These are phyloP conservation scores for Hyppa rectilinea DNA, from an alignment of 2,888 invertebrate species.

Conservation along the genomic window DNA sequence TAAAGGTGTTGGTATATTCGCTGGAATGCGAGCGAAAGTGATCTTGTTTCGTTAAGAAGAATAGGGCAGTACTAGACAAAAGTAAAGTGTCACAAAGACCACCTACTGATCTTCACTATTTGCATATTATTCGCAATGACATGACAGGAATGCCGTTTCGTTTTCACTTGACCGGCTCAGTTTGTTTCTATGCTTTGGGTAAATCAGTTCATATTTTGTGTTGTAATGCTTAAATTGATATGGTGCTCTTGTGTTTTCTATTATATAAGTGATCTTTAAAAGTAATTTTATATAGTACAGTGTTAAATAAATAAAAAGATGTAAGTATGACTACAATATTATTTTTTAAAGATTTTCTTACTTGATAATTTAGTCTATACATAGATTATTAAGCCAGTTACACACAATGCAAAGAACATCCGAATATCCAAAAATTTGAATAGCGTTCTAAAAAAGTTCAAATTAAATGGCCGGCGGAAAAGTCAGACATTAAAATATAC, in stretches of 20 bases:
- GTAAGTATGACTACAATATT: constrained; percentile 18
- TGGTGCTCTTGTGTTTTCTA: constrained; percentile 1
- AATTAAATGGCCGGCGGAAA: constrained; percentile 37
- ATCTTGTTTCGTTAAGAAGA: constrained; percentile 68
- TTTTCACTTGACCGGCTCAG: constrained; percentile 79
- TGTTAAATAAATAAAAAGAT: background rate
- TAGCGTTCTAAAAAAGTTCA: constrained; percentile 13
- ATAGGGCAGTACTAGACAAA: constrained; percentile 72
- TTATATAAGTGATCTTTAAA: background rate
- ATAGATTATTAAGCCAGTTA: background rate
- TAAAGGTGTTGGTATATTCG: constrained; percentile 81
- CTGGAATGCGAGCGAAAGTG: constrained; percentile 86
- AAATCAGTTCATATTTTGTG: constrained; percentile 64
- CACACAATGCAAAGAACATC: background rate
- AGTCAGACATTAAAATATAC: constrained; percentile 44
- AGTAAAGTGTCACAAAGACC: constrained; percentile 78
- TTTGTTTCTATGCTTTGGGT: constrained; percentile 73
- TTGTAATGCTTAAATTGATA: background rate
- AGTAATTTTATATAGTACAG: background rate
- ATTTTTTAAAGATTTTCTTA: background rate
- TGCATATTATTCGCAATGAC: constrained; percentile 86
- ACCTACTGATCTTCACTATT: constrained; percentile 83
- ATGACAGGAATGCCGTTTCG: constrained; percentile 76
- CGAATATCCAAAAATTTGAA: background rate
- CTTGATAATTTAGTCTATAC: background rate